Conservation (phyloP, 2,797 vertebrate genomes). For the Darevskia mixta region DNA sequence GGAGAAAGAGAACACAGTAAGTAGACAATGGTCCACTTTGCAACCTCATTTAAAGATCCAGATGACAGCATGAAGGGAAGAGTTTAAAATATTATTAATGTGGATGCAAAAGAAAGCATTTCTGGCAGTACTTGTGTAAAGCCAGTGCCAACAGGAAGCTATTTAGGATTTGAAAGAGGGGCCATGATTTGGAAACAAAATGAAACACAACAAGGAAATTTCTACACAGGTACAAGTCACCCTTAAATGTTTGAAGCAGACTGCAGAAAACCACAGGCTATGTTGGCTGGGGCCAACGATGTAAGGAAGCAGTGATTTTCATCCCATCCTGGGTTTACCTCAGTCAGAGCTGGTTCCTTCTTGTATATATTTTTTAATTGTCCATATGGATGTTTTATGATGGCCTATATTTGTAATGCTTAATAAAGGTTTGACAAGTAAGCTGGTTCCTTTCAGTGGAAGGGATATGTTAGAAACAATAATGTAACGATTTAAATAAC, state of each 20-base stretch:
- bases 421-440: no score
- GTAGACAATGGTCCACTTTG: not conserved
- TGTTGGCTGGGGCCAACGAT: no score
- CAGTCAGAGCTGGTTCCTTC: no score
- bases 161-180: not conserved
- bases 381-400: no score
- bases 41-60: slow-evolving; percentile 10
- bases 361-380: no score
- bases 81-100: not conserved
- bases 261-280: not conserved
- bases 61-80: not conserved
- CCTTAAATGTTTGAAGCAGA: not conserved
- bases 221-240: not conserved
- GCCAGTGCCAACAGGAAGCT: not conserved
- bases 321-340: no score
- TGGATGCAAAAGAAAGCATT: not conserved
- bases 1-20: not conserved
- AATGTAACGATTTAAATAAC: no score
- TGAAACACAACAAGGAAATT: not conserved
- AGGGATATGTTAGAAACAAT: no score
- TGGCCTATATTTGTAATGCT: no score
- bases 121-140: not conserved
- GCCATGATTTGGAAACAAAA: not conserved
- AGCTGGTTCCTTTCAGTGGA: no score
- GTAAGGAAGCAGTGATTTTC: no score